Base-by-base conservation (phyloP, 2,888 invertebrate species). In the Latrodectus hesperus region DNA sequence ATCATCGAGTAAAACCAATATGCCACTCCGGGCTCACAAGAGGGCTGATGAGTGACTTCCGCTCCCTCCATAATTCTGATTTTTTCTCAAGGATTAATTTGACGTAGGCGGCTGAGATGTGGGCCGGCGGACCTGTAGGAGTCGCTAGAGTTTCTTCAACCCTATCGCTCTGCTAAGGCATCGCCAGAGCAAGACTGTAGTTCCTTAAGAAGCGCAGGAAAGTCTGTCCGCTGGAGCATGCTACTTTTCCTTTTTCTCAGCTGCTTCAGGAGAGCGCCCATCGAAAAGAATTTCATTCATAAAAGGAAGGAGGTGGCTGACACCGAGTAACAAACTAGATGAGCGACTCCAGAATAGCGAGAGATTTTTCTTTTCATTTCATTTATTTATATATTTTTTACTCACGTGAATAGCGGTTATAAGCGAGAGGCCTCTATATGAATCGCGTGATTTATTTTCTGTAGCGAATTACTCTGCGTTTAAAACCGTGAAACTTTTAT, bases 141-240 rank as follows among this genome's bases (percentile, higher is more conserved):
- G 76, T 70, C 17, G 16, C 10, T n/a, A 75, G n/a, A 87, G 86
- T 87, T 87, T 87, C 86, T 82, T 87, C 76, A 87, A 76, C 86
- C 16, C 65, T 64, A 12, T 38, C 79, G 71, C 60, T 75, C 55
- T 68, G 65, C 26, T 67, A 80, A 85, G 80, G 51, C 81, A 77
- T 75, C 81, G 86, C 53, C 77, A 64, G 86, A 81, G 86, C 86
- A 81, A 77, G 81, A 87, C 86, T 87, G 86, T 86, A 87, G 86
- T 87, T 87, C 86, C 86, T 84, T 84, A 84, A 84, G 77, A 84
- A 84, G 78, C 84, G 65, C 84, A 84, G 75, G 75, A 60, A 80
- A 71, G 60, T 70, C 71, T 75, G 75, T 81, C 76, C 80, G 60
- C 60, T n/a, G 10, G 60, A 60, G 60, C 60, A n/a, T 60, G 60